A percentile compares a stretch with the other conserved stretches of the same genome.
Evolutionary conservation across 2,888 invertebrate genomes (phyloP).

Genomic region (Trissolcus japonicus): DNA sequence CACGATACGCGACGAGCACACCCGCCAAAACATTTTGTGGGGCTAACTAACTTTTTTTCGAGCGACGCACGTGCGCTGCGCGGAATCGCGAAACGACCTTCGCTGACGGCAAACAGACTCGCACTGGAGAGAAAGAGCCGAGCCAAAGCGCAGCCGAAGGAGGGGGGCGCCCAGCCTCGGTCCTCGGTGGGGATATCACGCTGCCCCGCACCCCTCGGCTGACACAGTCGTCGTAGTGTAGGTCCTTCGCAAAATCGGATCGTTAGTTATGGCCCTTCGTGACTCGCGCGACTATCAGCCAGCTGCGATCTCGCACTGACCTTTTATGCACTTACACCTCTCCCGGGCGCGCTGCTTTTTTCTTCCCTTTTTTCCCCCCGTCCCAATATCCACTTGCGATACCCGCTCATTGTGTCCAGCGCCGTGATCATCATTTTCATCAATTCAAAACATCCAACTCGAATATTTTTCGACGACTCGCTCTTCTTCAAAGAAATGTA

Average conservation of each 20-base stretch:
- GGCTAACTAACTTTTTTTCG: constrained; percentile 4
- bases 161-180: background rate
- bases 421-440: constrained; percentile 9
- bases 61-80: constrained; percentile 21
- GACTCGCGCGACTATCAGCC: constrained; percentile 50
- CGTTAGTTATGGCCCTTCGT: constrained; percentile 56
- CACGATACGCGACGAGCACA: constrained; percentile 10
- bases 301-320: constrained; percentile 51
- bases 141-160: background rate
- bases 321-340: constrained; percentile 51
- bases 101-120: constrained; percentile 19
- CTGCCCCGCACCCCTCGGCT: constrained; percentile 19
- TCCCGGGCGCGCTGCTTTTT: constrained; percentile 28
- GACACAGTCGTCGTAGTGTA: constrained; percentile 45
- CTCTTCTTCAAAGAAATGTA: no score
- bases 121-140: constrained; percentile 25
- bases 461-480: no score
- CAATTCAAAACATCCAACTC: background rate
- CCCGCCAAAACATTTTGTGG: constrained; percentile 25
- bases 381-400: constrained; percentile 9
- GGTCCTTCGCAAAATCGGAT: constrained; percentile 55
- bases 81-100: background rate
- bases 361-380: constrained; percentile 17
- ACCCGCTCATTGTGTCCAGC: constrained; percentile 20
- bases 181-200: constrained; percentile 13